Conservation (phyloP, 2,797 vertebrate species). For the Sebastes goodei region DNA sequence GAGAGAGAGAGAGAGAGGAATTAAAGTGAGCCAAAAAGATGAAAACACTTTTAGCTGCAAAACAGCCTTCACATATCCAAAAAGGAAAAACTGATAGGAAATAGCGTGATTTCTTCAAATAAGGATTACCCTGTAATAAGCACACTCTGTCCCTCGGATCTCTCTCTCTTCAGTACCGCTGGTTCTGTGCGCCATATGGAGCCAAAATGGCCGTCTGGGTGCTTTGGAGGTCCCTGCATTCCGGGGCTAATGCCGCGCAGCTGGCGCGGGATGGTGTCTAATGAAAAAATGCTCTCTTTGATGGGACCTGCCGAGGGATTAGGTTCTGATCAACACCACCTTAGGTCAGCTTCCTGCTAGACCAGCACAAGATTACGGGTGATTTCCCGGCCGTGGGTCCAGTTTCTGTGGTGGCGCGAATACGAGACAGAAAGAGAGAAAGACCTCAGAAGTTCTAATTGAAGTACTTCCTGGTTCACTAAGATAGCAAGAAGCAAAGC, state of each 20-base stretch:
- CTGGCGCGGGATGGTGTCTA: constrained; percentile 78
- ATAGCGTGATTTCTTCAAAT: constrained; percentile 51
- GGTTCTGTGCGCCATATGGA: constrained; percentile 75
- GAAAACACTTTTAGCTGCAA: constrained; percentile 46
- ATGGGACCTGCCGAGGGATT: constrained; percentile 80
- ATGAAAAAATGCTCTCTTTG: constrained; percentile 82
- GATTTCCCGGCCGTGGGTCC: constrained; percentile 63
- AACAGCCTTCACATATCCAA: constrained; percentile 45
- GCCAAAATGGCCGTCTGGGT: constrained; percentile 74
- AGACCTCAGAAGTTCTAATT: constrained; percentile 49
- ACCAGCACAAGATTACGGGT: constrained; percentile 75
- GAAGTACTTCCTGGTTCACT: constrained; percentile 51
- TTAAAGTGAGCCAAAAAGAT: constrained; percentile 34
- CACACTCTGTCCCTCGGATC: constrained; percentile 27
- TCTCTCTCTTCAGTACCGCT: constrained; percentile 28
- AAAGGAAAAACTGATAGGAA: constrained; percentile 42
- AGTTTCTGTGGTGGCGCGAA: constrained; percentile 51
- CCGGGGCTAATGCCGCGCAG: constrained; percentile 81
- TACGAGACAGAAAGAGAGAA: constrained; percentile 33
- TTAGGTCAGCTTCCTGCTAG: constrained; percentile 75
- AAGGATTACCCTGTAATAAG: constrained; percentile 50
- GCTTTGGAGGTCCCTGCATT: constrained; percentile 76
- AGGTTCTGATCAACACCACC: constrained; percentile 83
- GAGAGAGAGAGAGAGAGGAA: constrained; percentile 15
- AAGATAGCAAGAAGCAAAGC: constrained; percentile 52